These are phyloP conservation scores for Drosophila serrata DNA, from an alignment of 1,140 invertebrate species.

Conservation along the genomic window DNA sequence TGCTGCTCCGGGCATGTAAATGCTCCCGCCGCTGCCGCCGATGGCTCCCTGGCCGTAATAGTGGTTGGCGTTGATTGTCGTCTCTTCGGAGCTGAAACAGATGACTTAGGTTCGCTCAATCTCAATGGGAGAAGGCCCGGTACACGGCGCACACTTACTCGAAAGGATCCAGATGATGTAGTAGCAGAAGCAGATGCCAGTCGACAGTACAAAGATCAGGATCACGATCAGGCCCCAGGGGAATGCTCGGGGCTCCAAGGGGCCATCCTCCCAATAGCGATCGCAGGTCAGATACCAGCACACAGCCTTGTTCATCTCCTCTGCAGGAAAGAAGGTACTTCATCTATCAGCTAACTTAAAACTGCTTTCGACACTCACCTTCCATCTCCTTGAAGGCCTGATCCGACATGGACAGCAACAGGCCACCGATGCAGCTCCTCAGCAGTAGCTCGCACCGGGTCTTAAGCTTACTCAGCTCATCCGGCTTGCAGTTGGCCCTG, in stretches of 20 bases:
- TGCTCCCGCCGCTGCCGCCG: constrained; percentile 56
- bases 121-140: constrained; percentile 48
- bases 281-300: constrained; percentile 97
- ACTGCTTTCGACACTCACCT: constrained; percentile 86
- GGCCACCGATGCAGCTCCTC: constrained; percentile 90
- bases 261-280: constrained; percentile 95
- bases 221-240: constrained; percentile 92
- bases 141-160: constrained; percentile 89
- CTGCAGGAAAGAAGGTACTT: constrained; percentile 85
- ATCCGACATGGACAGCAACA: constrained; percentile 91
- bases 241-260: constrained; percentile 90
- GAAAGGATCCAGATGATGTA: constrained; percentile 96
- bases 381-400: constrained; percentile 94
- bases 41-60: constrained; percentile 57
- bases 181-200: constrained; percentile 94
- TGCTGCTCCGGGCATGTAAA: constrained; percentile 71
- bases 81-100: constrained; percentile 85
- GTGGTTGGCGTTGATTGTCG: constrained; percentile 82
- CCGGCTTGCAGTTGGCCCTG: constrained; percentile 93
- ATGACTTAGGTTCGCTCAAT: constrained; percentile 84
- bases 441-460: constrained; percentile 89
- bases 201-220: constrained; percentile 91
- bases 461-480: constrained; percentile 91
- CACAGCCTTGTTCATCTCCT: constrained; percentile 93
- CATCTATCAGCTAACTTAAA: no score